phyloP scores from a whole-genome alignment of 1,140 invertebrate genomes.

The Epicauta chinensis region DNA sequence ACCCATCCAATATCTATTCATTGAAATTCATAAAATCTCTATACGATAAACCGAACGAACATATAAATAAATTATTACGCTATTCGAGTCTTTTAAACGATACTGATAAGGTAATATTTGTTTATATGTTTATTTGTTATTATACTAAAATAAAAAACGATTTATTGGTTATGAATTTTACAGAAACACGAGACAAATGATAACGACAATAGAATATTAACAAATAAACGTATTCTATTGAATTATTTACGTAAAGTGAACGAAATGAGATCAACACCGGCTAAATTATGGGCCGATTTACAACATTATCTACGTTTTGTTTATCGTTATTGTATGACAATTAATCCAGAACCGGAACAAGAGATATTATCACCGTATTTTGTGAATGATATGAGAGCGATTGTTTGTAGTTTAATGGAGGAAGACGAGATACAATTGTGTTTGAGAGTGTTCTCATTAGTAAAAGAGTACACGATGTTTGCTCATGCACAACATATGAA shows the following conservation, averaged over 20 bases:
- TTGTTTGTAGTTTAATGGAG: conserved; percentile 20
- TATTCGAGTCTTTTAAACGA: too few species aligned
- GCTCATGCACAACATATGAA: conserved; percentile 24
- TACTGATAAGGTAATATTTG: too few species aligned
- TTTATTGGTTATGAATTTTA: conserved; percentile 1
- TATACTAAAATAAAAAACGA: not conserved
- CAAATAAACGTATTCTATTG: conserved; percentile 27
- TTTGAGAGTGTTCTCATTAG: conserved; percentile 27
- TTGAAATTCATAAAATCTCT: conserved; percentile 28
- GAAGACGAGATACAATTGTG: conserved; percentile 32
- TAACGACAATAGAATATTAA: not conserved
- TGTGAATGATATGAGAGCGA: conserved; percentile 24
- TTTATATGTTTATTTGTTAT: not conserved
- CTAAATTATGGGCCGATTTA: conserved; percentile 32
- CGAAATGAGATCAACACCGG: conserved; percentile 24
- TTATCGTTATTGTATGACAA: conserved; percentile 33
- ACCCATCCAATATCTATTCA: conserved; percentile 30
- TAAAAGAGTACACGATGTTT: conserved; percentile 32
- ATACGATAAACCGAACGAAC: conserved; percentile 28
- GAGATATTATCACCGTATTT: conserved; percentile 22
- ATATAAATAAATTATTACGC: conserved; percentile 24
- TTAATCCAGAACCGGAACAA: conserved; percentile 21
- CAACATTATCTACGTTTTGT: conserved; percentile 36
- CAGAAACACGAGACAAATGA: not conserved
- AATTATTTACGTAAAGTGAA: conserved; percentile 33